Conservation (phyloP, 2,888 invertebrate species). For the Steinernema hermaphroditum region DNA sequence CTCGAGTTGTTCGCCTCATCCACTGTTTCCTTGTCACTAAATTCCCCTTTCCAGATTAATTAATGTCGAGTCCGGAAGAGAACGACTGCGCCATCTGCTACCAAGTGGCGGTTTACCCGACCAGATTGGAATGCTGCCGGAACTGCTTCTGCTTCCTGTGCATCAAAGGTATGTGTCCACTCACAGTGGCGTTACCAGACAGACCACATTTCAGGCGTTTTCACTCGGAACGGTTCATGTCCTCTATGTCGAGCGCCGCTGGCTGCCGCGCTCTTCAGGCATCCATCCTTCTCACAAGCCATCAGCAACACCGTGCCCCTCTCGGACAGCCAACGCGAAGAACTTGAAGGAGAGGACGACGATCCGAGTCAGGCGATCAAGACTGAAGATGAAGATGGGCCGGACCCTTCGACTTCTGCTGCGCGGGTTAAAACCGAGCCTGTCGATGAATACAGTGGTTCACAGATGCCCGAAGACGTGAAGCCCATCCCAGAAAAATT, state of each 20-base stretch:
- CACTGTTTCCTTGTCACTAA: conserved; percentile 48
- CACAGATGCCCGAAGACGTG: not conserved
- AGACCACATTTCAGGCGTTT: not conserved
- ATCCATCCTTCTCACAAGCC: not conserved
- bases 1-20: conserved; percentile 22
- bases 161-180: conserved; percentile 47
- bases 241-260: conserved; percentile 3
- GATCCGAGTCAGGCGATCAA: not conserved
- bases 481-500: not conserved
- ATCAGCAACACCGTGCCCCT: not conserved
- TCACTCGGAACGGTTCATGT: conserved; percentile 3
- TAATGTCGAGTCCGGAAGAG: conserved; percentile 34
- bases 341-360: not conserved
- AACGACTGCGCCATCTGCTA: conserved; percentile 52
- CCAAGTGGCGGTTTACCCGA: conserved; percentile 44
- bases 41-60: conserved; percentile 39
- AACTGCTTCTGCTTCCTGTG: conserved; percentile 56
- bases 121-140: conserved; percentile 43
- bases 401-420: not conserved
- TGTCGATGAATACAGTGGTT: not conserved
- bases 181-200: not conserved
- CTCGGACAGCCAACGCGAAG: conserved; percentile 5
- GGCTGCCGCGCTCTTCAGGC: not conserved
- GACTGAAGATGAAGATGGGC: not conserved
- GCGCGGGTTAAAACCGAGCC: not conserved